phyloP scores from a whole-genome alignment of 2,797 vertebrate species.

The Acanthurus leucopareius region DNA sequence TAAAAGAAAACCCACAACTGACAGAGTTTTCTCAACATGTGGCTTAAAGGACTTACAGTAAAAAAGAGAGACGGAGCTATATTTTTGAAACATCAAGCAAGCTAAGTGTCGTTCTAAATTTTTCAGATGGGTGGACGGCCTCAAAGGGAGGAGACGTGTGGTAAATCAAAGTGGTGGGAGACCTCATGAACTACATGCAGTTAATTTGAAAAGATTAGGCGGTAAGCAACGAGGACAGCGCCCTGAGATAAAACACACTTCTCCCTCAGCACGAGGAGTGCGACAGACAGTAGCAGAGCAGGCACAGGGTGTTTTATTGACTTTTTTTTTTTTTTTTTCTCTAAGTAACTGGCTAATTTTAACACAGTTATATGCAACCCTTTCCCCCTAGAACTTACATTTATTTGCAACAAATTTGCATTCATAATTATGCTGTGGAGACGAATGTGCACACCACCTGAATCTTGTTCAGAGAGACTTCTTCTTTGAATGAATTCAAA shows the following conservation, averaged over 20 bases:
- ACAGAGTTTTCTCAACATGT: neutral
- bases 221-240: constrained; percentile 24
- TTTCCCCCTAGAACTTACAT: too few relatives aligned
- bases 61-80: constrained; percentile 40
- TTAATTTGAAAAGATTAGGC: constrained; percentile 54
- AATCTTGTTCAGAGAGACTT: too few relatives aligned
- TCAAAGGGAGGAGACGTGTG: constrained; percentile 47
- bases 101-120: constrained; percentile 41
- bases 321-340: neutral
- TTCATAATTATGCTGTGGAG: too few relatives aligned
- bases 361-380: too few relatives aligned
- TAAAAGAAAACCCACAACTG: constrained; percentile 2
- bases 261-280: constrained; percentile 5
- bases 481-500: too few relatives aligned
- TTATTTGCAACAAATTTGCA: too few relatives aligned
- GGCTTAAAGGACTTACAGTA: constrained; percentile 21
- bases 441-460: too few relatives aligned
- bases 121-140: constrained; percentile 44
- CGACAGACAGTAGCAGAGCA: neutral
- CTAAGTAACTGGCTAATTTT: neutral
- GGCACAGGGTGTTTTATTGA: constrained; percentile 12
- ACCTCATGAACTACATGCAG: constrained; percentile 36
- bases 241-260: constrained; percentile 30
- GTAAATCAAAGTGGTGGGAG: constrained; percentile 43
- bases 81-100: constrained; percentile 45